phyloP scores from a whole-genome alignment of 2,888 invertebrate species.

The Dioctria linearis region DNA sequence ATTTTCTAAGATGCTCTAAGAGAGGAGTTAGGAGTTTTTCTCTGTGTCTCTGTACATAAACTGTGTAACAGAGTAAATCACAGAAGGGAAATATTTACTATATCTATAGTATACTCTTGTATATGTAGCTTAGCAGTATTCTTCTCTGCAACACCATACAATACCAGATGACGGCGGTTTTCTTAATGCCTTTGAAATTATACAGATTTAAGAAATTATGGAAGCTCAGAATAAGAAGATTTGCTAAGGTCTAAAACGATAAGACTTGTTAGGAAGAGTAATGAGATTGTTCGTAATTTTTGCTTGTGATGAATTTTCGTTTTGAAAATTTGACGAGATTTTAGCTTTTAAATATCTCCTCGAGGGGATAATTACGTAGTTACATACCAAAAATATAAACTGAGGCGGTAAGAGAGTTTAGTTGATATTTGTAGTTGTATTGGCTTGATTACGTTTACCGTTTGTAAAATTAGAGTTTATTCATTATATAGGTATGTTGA shows the following conservation, averaged over 20 bases:
- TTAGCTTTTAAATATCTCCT: constrained; percentile 2
- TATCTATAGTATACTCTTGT: too few relatives aligned
- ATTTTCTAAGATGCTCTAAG: constrained; percentile 45
- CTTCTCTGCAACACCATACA: background rate
- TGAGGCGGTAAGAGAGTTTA: too few relatives aligned
- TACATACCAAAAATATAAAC: too few relatives aligned
- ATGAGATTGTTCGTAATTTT: constrained; percentile 42
- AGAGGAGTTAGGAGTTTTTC: constrained; percentile 42
- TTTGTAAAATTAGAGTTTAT: too few relatives aligned
- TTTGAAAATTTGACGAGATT: constrained; percentile 32
- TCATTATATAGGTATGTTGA: too few relatives aligned
- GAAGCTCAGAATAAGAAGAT: constrained; percentile 28
- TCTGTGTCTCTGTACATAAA: background rate
- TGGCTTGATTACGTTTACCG: too few relatives aligned
- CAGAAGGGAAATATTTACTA: background rate
- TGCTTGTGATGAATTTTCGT: constrained; percentile 33
- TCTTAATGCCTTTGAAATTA: constrained; percentile 47
- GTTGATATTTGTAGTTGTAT: too few relatives aligned
- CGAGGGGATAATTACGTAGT: constrained; percentile 10
- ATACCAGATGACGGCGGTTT: constrained; percentile 21
- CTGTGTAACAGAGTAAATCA: background rate
- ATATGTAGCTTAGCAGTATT: background rate
- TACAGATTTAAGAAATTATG: constrained; percentile 48
- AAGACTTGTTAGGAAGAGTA: constrained; percentile 46
- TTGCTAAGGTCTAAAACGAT: constrained; percentile 40